phyloP scores from a whole-genome alignment of 2,113 vertebrate species.

The Irena cyanogastra region DNA sequence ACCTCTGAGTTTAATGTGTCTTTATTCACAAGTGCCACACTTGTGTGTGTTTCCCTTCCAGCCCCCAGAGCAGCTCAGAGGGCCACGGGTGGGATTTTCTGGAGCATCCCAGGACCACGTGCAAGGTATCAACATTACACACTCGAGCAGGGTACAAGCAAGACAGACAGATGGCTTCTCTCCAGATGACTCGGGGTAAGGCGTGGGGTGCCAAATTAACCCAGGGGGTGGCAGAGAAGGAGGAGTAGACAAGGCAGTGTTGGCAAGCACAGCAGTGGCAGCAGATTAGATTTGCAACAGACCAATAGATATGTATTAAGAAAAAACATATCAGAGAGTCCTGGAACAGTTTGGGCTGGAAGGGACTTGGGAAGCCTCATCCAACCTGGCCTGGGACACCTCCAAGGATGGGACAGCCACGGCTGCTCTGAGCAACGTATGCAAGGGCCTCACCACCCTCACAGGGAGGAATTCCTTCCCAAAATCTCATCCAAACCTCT shows the following conservation, averaged over 20 bases:
- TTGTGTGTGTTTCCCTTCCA: fast-evolving
- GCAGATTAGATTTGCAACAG: not conserved
- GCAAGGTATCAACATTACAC: fast-evolving
- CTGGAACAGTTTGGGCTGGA: not conserved
- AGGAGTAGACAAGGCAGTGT: not conserved
- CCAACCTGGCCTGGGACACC: not conserved
- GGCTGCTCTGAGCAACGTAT: not conserved
- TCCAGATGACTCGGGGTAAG: not conserved
- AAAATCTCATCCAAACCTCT: not conserved
- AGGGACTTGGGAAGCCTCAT: not conserved
- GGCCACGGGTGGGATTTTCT: not conserved
- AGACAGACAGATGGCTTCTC: not conserved
- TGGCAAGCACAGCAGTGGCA: not conserved
- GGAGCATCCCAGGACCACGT: fast-evolving
- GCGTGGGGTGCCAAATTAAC: not conserved
- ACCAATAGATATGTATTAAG: fast-evolving
- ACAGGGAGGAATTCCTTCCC: not conserved
- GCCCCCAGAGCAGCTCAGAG: not conserved
- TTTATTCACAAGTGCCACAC: not conserved
- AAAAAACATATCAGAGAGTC: not conserved
- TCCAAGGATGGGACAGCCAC: not conserved
- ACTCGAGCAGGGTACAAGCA: not conserved
- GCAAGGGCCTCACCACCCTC: not conserved
- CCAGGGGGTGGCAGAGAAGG: not conserved
- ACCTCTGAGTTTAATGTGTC: fast-evolving